Conservation (phyloP, 2,113 vertebrate genomes). For the Gadus macrocephalus region DNA sequence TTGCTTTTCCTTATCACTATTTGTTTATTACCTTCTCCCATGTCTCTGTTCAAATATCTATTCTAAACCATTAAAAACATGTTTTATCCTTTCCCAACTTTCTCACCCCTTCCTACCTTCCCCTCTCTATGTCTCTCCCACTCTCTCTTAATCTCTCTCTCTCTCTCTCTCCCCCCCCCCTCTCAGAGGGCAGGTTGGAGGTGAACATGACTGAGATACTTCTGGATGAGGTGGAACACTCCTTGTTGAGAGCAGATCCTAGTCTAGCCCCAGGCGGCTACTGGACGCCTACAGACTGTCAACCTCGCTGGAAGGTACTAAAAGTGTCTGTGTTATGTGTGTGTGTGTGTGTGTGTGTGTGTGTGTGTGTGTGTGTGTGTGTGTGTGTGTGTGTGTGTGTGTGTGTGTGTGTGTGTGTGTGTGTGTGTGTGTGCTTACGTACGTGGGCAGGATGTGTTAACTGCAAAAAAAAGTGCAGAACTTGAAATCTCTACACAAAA, state of each 20-base stretch:
- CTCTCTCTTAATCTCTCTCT: not conserved
- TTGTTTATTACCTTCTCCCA: too few relatives aligned
- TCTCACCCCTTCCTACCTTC: not conserved
- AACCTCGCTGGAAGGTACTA: conserved; percentile 92
- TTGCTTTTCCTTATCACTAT: too few relatives aligned
- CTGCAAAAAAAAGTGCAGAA: too few relatives aligned
- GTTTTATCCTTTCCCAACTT: too few relatives aligned
- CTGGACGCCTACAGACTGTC: conserved; percentile 90
- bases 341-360: not conserved
- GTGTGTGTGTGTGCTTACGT: too few relatives aligned
- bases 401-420: not conserved
- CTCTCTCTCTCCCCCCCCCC: not conserved
- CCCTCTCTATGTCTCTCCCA: conserved; percentile 17
- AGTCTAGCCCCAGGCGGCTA: conserved; percentile 80
- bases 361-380: not conserved
- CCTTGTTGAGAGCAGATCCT: conserved; percentile 73
- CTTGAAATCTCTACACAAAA: too few relatives aligned
- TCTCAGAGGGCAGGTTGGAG: conserved; percentile 84
- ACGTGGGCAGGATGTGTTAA: too few relatives aligned
- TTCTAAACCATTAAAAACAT: too few relatives aligned
- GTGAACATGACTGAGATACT: conserved; percentile 92
- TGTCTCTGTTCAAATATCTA: too few relatives aligned
- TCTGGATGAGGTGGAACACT: conserved; percentile 83
- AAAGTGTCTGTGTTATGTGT: not conserved
- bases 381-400: conserved; percentile 1